Evolutionary conservation across 2,113 vertebrate species (phyloP).

Genomic region (Callipepla squamata): DNA sequence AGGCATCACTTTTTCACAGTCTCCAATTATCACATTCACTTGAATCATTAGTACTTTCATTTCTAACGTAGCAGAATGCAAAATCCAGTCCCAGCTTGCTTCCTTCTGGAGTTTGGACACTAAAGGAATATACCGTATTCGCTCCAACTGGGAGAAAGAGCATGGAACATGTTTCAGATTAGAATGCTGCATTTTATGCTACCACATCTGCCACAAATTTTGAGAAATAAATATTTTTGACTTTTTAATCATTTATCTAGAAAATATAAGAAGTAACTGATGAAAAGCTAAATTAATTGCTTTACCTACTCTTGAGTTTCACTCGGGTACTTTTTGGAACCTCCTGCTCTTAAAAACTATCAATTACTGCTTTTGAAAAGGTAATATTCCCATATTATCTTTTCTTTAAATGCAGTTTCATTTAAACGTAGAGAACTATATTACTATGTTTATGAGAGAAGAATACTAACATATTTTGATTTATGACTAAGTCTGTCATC

Average conservation of each 20-base stretch:
- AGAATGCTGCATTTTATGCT: not conserved
- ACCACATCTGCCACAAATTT: not conserved
- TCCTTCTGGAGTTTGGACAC: not conserved
- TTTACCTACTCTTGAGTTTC: not conserved
- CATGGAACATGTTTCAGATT: not conserved
- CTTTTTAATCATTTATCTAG: not conserved
- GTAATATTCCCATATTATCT: not conserved
- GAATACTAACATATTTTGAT: constrained; percentile 19
- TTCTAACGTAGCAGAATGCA: not conserved
- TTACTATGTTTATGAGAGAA: constrained; percentile 22
- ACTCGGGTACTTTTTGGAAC: not conserved
- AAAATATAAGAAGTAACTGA: not conserved
- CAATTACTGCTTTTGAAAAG: not conserved
- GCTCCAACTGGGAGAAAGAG: not conserved
- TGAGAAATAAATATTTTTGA: not conserved
- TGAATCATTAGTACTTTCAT: not conserved
- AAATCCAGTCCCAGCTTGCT: not conserved
- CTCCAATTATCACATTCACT: not conserved
- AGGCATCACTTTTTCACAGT: not conserved
- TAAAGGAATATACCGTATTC: not conserved
- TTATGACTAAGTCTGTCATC: not conserved
- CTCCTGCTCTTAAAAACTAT: not conserved
- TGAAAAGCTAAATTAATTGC: not conserved
- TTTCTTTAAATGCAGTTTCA: constrained; percentile 36
- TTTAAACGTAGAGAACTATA: constrained; percentile 13